Evolutionary conservation across 2,797 vertebrate genomes (phyloP), one percentile per base, ranked within the genome.

Genomic region (Poecilia wingei): DNA sequence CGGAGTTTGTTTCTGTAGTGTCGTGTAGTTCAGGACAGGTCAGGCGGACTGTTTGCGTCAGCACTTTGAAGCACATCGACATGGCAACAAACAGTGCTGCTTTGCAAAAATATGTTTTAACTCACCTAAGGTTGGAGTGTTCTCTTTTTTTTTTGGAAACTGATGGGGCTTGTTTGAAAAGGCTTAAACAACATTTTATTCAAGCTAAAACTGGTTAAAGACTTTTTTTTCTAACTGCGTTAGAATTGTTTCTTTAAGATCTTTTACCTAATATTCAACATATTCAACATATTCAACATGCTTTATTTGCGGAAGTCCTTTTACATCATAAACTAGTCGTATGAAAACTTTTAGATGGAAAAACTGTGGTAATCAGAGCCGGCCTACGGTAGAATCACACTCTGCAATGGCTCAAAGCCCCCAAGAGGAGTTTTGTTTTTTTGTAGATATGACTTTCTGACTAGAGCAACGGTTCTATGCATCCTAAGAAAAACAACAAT

Each of bases 51-150:
- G 59, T 80, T 82, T 86, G 76, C 72, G 5, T 91, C 87, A 88
- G 85, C 46, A 4, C 73, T 89, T 86, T 82, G 18, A 57, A 77
- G 43, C 22, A 12, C 25, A 28, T 86, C 82, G 83, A 74, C 84
- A 74, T 77, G 79, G 68, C 41, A 80, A 64, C 75, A 82, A 90
- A 70, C 82, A 89, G 71, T 69, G 70, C 79, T 81, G 73, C 64
- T 76, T 74, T 73, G 68, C 61, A 55, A 71, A 31, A 84, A 81
- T 83, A 25, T 70, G 51, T 82, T 83, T 84, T 78, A 77, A 71
- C 85, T 82, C 84, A 83, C 84, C 5, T 13, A n/a, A 69, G 46
- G 72, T 77, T 76, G 73, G 74, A 46, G 59, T 61, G 49, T 59
- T 76, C 79, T 64, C 59, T 39, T 39, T 39, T 41, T 41, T 41